Evolutionary conservation across 1,140 invertebrate genomes (phyloP), one percentile per base, ranked within the genome.

Genomic region (Lithobius niger): DNA sequence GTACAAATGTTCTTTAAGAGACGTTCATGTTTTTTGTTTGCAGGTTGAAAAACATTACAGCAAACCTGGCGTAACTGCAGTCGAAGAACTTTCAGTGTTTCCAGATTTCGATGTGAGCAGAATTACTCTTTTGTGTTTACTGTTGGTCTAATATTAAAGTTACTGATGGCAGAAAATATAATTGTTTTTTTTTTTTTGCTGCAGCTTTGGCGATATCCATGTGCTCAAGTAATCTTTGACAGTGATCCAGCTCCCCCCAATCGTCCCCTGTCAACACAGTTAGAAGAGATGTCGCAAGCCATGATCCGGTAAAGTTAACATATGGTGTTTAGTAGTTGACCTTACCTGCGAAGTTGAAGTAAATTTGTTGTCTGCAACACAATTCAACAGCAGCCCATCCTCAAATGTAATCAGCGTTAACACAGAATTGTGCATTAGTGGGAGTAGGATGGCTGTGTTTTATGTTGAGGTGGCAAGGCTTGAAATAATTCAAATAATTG

Each of bases 201-300:
- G 40, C 61, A 82, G 77, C 75, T 93, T 59, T 98, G 94, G 93
- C 93, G 93, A 66, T 95, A 93, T 77, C 91, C 92, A 22, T 97
- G 90, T 75, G 92, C 93, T 57, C 92, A 98, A 76, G 92, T 97
- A 60, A 96, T 97, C 65, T 99, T 99, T 70, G 95, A 99, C 70
- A 90, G 91, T 3, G 95, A 98, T 76, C 95, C 95, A 27, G 83
- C 87, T 47, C 85, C 88, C 1, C 73, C 80, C 50, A 86, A 86
- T 51, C 83, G 87, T 61, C 80, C 84, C 64, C 77, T 86, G 47
- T 80, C 85, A 31, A 84, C 84, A 36, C 88, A 95, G 66, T 81
- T 91, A 63, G 92, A 97, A 73, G 89, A 95, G 73, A 97, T 97
- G 92, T 94, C 91, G 26, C 92, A 98, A 73, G 94, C 93, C 63